Percentiles rank a stretch among this genome's conserved stretches.
phyloP scores from a whole-genome alignment of 2,888 invertebrate species.

The Acrobeloides nanus region DNA sequence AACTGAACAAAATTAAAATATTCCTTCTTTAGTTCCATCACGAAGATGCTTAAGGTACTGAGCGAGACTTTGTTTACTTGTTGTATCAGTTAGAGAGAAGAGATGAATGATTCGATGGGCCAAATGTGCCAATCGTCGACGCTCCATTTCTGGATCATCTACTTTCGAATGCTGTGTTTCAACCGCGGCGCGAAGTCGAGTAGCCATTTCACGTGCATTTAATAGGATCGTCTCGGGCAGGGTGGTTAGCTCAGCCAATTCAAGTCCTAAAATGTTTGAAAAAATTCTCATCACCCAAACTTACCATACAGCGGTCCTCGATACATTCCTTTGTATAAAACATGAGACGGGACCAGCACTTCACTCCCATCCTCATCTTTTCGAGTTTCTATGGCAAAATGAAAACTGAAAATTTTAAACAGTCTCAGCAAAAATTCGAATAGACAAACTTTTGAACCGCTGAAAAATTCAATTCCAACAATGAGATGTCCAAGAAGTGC shows the following conservation, averaged over 20 bases:
- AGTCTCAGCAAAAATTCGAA: background rate
- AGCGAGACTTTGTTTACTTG: no score
- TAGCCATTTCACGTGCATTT: constrained; percentile 45
- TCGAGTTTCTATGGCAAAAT: constrained; percentile 30
- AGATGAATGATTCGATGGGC: constrained; percentile 16
- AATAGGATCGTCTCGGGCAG: constrained; percentile 53
- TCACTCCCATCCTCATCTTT: constrained; percentile 40
- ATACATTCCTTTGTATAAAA: constrained; percentile 53
- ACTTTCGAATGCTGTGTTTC: constrained; percentile 12
- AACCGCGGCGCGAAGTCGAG: constrained; percentile 16
- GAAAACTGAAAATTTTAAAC: constrained; percentile 22
- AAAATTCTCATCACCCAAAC: constrained; percentile 8
- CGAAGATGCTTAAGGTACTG: no score
- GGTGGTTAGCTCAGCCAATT: constrained; percentile 55
- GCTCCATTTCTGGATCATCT: constrained; percentile 1
- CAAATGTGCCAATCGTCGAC: constrained; percentile 8
- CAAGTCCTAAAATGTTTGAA: constrained; percentile 49
- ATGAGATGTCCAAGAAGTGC: constrained; percentile 56
- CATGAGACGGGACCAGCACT: constrained; percentile 45
- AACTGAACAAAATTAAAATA: no score
- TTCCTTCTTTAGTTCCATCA: no score
- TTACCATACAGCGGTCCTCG: constrained; percentile 53
- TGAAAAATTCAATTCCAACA: constrained; percentile 54
- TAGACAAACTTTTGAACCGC: constrained; percentile 56
- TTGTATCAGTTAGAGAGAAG: no score